Evolutionary conservation across 2,888 invertebrate species (phyloP).

Genomic region (Agrotis segetum): DNA sequence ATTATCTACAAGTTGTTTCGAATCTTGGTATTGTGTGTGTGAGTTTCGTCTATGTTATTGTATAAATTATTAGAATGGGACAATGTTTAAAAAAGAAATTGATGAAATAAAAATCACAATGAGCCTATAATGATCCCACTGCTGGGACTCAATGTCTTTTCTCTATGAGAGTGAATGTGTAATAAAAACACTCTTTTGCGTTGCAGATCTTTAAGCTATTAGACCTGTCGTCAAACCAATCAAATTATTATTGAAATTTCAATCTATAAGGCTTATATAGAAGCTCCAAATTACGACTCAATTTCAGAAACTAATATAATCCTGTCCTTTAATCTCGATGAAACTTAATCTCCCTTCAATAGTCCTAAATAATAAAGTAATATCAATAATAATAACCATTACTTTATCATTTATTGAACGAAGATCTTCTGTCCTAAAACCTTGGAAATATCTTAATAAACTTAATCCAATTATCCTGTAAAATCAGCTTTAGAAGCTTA

Average conservation of each 20-base stretch:
- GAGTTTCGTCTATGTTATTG: too few relatives aligned
- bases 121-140: too few relatives aligned
- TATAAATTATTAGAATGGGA: too few relatives aligned
- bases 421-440: constrained; percentile 57
- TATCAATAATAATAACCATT: constrained; percentile 55
- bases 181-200: too few relatives aligned
- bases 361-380: constrained; percentile 36
- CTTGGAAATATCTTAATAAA: constrained; percentile 73
- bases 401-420: constrained; percentile 61
- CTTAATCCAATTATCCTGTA: constrained; percentile 76
- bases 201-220: neutral
- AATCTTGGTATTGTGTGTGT: too few relatives aligned
- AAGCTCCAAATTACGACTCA: constrained; percentile 19
- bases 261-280: neutral
- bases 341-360: constrained; percentile 45
- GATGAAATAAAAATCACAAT: too few relatives aligned
- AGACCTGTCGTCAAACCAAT: neutral
- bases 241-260: constrained; percentile 11
- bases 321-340: constrained; percentile 34
- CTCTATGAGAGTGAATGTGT: too few relatives aligned
- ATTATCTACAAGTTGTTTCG: too few relatives aligned
- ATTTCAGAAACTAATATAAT: constrained; percentile 21
- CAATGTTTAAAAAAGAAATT: too few relatives aligned
- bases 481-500: constrained; percentile 56
- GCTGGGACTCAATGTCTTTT: too few relatives aligned